Conservation (phyloP, 2,888 invertebrate genomes). For the Crossocerus cetratus region DNA sequence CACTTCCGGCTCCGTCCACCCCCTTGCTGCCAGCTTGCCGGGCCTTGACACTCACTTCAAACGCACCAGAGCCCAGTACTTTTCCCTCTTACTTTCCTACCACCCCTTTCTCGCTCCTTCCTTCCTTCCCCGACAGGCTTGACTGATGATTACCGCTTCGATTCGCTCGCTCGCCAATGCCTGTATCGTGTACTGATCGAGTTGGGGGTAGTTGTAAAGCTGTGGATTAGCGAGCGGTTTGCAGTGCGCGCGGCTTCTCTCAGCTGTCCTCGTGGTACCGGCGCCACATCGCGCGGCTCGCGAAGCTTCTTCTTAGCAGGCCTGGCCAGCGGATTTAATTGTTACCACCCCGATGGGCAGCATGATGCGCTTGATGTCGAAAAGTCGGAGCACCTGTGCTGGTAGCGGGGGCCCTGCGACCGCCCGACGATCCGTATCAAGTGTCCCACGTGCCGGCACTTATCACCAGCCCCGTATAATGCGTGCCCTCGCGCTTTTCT, state of each 20-base stretch:
- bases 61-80: conserved; percentile 32
- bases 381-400: too few relatives aligned
- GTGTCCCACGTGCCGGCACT: background rate
- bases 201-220: background rate
- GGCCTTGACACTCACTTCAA: conserved; percentile 10
- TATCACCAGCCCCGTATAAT: background rate
- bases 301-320: conserved; percentile 1
- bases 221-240: background rate
- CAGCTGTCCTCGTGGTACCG: conserved; percentile 15
- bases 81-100: conserved; percentile 11
- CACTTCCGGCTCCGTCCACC: conserved; percentile 49
- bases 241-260: background rate
- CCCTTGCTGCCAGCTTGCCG: conserved; percentile 31
- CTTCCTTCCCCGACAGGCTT: background rate
- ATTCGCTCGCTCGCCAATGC: too few relatives aligned
- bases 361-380: too few relatives aligned
- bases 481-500: background rate
- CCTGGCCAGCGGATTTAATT: too few relatives aligned
- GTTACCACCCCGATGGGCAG: too few relatives aligned
- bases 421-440: conserved; percentile 33
- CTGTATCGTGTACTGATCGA: too few relatives aligned
- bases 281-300: conserved; percentile 21
- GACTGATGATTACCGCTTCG: background rate
- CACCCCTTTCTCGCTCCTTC: conserved; percentile 3
- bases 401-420: conserved; percentile 27